Evolutionary conservation across 2,113 vertebrate species (phyloP), one percentile per base, ranked within the genome.

Genomic region (Agapornis roseicollis): DNA sequence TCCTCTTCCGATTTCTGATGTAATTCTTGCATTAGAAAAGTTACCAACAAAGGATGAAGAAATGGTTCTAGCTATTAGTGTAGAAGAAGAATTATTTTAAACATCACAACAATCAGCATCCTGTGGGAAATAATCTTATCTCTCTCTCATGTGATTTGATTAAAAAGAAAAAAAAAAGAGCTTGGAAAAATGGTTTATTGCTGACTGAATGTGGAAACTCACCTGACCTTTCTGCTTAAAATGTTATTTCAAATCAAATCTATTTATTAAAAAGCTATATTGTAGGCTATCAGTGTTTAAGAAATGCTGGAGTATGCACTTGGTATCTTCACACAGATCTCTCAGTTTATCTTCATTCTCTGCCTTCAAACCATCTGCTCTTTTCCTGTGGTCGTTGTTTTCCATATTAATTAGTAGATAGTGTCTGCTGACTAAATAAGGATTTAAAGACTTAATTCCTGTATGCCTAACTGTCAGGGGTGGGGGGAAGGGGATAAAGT

Each of bases 381-480:
- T 33, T 93, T 91, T 95, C 79, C 65, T 93, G 0, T 92, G 93
- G 93, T 91, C 92, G 91, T 72, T 96, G 88, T 96, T 95, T 90
- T 79, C 90, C 80, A 71, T 52, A 33, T 96, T 95, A 94, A 97
- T 96, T 96, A 96, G 92, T 22, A 33, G 55, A 71, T 82, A 69
- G 47, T 52, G 61, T 84, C 92, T 96, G 88, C 77, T 92, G 88
- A 90, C 85, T 94, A 94, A 95, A 93, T 84, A 90, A 22, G 4
- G 85, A 81, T 88, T 93, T 96, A 94, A 96, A 94, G 72, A 79
- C 83, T 92, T 85, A 88, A 93, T 94, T 96, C 83, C 69, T 79
- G 52, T 68, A 69, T 79, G 85, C 72, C 80, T 72, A 47, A 72
- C 60, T 66, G 64, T 85, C 60, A 42, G 11, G 31, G 41, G 20